A percentile compares a stretch with the other conserved stretches of the same genome.
These are phyloP conservation scores for Eupelmus urozonus DNA, from an alignment of 2,888 invertebrate species.

Conservation along the genomic window DNA sequence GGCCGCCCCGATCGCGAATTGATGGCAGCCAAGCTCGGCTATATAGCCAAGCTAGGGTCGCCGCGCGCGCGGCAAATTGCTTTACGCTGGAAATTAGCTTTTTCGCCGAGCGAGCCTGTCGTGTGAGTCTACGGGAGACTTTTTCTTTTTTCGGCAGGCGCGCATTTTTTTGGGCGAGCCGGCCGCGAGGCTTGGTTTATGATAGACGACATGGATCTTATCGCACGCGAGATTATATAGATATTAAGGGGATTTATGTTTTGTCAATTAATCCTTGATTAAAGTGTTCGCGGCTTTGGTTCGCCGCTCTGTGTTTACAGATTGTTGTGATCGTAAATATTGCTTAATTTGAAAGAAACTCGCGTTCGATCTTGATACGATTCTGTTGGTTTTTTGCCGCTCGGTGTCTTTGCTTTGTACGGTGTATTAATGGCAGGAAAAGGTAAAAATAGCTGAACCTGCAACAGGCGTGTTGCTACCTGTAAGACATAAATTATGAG, in stretches of 20 bases:
- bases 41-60: no score
- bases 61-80: conserved; percentile 41
- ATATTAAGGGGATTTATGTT: background rate
- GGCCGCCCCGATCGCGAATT: conserved; percentile 48
- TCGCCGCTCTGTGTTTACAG: background rate
- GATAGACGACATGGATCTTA: conserved; percentile 1
- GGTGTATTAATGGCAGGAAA: no score
- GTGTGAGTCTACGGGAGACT: background rate
- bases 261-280: background rate
- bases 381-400: no score
- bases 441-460: background rate
- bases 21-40: conserved; percentile 36
- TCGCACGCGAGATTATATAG: background rate
- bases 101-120: conserved; percentile 6
- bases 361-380: conserved; percentile 12
- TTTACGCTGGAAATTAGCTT: conserved; percentile 50
- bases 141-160: background rate
- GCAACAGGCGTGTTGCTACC: background rate
- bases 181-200: background rate
- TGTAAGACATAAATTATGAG: conserved; percentile 22
- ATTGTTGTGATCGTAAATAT: background rate
- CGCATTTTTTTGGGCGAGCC: background rate
- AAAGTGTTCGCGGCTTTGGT: background rate
- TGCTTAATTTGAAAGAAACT: background rate
- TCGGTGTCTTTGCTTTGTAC: no score